Percentiles rank a stretch among this genome's conserved stretches.
Evolutionary conservation across 2,113 vertebrate species (phyloP).

Genomic region (Halcyon senegalensis): DNA sequence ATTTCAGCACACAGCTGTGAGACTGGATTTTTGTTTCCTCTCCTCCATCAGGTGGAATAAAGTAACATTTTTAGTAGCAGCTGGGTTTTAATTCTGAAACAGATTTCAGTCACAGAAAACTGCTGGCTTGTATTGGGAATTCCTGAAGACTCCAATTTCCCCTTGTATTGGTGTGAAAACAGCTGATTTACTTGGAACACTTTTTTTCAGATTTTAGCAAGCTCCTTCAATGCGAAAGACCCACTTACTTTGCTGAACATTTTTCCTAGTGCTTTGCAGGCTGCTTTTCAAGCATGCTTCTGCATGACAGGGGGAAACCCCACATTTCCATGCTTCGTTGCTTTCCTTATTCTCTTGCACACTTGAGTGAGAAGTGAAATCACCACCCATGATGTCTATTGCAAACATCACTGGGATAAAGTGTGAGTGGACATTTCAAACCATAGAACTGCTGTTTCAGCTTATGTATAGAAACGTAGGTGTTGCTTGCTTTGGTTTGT

Average conservation of each 20-base stretch:
- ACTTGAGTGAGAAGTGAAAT: not conserved
- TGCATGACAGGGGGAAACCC: not conserved
- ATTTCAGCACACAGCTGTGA: not conserved
- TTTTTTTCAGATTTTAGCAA: not conserved
- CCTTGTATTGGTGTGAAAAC: not conserved
- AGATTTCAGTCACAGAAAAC: not conserved
- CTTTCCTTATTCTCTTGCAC: not conserved
- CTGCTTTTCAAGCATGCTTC: not conserved
- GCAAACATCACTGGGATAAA: not conserved
- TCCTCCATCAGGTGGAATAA: not conserved
- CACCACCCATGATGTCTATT: not conserved
- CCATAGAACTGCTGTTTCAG: not conserved
- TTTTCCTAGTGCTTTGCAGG: not conserved
- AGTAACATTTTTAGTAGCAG: not conserved
- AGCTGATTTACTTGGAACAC: not conserved
- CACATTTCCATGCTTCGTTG: not conserved
- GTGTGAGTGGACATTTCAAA: not conserved
- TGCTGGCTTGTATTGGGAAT: not conserved
- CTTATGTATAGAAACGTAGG: not conserved
- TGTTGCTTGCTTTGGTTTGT: not conserved
- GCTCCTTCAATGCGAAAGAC: not conserved
- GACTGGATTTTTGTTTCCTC: not conserved
- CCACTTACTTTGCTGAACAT: not conserved
- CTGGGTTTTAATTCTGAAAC: not conserved
- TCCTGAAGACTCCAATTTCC: not conserved